phyloP scores from a whole-genome alignment of 1,140 invertebrate genomes.

The Drosophila ficusphila region DNA sequence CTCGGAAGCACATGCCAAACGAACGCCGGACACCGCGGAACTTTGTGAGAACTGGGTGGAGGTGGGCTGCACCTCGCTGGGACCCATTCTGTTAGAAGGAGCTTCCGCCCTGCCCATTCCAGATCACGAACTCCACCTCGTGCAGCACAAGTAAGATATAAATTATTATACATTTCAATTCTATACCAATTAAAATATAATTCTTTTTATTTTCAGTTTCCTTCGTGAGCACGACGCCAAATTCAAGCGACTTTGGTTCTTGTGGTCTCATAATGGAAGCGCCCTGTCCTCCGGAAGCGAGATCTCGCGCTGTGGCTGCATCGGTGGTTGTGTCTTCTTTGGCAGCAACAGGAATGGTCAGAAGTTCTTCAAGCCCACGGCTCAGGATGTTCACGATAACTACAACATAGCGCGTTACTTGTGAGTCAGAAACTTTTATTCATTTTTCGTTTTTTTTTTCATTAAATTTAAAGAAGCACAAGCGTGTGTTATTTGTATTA shows the following conservation, averaged over 20 bases:
- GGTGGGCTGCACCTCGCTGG: slow-evolving; percentile 94
- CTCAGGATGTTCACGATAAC: slow-evolving; percentile 91
- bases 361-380: slow-evolving; percentile 93
- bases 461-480: neutral
- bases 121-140: slow-evolving; percentile 89
- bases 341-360: slow-evolving; percentile 94
- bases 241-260: slow-evolving; percentile 96
- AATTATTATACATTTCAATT: neutral
- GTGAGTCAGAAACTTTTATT: slow-evolving; percentile 76
- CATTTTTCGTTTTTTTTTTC: neutral
- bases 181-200: neutral
- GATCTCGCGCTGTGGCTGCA: slow-evolving; percentile 93
- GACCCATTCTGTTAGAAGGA: slow-evolving; percentile 96
- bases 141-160: slow-evolving; percentile 89
- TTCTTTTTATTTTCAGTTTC: slow-evolving; percentile 85
- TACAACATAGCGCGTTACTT: slow-evolving; percentile 92
- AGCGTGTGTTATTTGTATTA: neutral
- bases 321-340: slow-evolving; percentile 97
- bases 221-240: slow-evolving; percentile 94
- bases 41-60: slow-evolving; percentile 93
- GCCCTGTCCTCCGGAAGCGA: slow-evolving; percentile 67
- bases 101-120: slow-evolving; percentile 91
- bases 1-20: slow-evolving; percentile 63
- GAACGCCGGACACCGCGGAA: slow-evolving; percentile 62
- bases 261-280: slow-evolving; percentile 91